Conservation (phyloP, 1,140 invertebrate species). For the Oedothorax gibbosus region DNA sequence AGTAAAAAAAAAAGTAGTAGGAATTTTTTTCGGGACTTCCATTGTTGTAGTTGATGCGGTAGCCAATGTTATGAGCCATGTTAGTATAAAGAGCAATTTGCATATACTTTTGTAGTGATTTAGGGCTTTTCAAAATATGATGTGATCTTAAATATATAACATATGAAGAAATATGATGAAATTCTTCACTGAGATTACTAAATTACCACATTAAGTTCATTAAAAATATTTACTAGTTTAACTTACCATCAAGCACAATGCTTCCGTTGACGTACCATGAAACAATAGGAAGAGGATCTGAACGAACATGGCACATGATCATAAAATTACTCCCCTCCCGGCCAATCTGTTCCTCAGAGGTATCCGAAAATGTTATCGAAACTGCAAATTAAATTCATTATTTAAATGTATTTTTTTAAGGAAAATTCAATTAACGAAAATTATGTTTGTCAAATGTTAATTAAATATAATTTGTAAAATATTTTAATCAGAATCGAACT, state of each 20-base stretch:
- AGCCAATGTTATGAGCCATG: too few relatives aligned
- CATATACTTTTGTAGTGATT: too few relatives aligned
- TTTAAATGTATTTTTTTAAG: neutral
- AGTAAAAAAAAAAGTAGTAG: too few relatives aligned
- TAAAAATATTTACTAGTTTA: neutral
- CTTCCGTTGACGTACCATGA: slow-evolving; percentile 66
- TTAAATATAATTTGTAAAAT: neutral
- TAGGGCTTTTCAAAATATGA: too few relatives aligned
- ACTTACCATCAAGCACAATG: slow-evolving; percentile 46
- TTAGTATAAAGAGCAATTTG: too few relatives aligned
- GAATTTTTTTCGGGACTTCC: too few relatives aligned
- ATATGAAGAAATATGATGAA: too few relatives aligned
- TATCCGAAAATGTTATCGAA: slow-evolving; percentile 69
- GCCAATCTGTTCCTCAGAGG: slow-evolving; percentile 68
- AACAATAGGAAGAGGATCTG: slow-evolving; percentile 71
- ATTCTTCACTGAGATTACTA: too few relatives aligned
- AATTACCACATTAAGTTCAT: too few relatives aligned
- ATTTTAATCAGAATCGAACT: too few relatives aligned
- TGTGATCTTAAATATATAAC: too few relatives aligned
- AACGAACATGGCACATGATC: slow-evolving; percentile 70
- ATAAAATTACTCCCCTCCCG: slow-evolving; percentile 69
- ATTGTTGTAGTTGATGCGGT: too few relatives aligned
- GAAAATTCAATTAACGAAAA: neutral
- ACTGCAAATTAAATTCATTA: slow-evolving; percentile 59
- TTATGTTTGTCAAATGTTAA: neutral